These are phyloP conservation scores for Cephus nigrinus DNA, from an alignment of 2,888 invertebrate species.

Conservation along the genomic window DNA sequence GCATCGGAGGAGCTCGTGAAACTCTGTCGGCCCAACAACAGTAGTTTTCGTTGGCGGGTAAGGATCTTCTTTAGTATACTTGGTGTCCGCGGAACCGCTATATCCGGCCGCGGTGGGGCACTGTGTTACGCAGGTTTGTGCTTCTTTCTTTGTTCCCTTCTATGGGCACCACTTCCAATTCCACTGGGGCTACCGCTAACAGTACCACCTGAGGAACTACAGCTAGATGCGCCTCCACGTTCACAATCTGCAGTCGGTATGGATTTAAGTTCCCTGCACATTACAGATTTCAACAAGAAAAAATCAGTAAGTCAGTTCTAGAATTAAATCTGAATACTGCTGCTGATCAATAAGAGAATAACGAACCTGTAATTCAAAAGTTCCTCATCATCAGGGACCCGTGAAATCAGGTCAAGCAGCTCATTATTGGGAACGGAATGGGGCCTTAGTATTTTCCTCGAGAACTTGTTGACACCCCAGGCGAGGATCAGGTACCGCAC, in stretches of 20 bases:
- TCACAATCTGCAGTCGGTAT: conserved; percentile 70
- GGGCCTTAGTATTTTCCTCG: conserved; percentile 90
- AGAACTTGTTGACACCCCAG: conserved; percentile 97
- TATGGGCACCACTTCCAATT: conserved; percentile 35
- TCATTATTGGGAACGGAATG: conserved; percentile 98
- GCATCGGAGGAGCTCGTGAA: background rate
- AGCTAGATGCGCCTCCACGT: conserved; percentile 39
- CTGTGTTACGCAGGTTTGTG: conserved; percentile 76
- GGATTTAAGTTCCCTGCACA: conserved; percentile 74
- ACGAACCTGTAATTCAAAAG: conserved; percentile 75
- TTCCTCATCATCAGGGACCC: conserved; percentile 94
- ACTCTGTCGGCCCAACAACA: conserved; percentile 47
- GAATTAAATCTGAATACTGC: conserved; percentile 23
- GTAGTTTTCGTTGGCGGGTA: conserved; percentile 51
- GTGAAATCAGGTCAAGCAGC: conserved; percentile 90
- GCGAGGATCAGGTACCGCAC: conserved; percentile 88
- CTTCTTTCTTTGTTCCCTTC: conserved; percentile 75
- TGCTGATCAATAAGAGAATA: conserved; percentile 21
- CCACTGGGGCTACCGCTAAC: conserved; percentile 21
- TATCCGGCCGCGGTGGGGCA: conserved; percentile 57
- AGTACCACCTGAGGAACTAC: background rate
- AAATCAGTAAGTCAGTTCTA: conserved; percentile 2
- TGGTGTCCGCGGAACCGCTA: conserved; percentile 57
- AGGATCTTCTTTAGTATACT: conserved; percentile 58
- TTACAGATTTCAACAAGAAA: conserved; percentile 47